Evolutionary conservation across 2,888 invertebrate genomes (phyloP), one percentile per base, ranked within the genome.

Genomic region (Glyphotaelius pellucidus): DNA sequence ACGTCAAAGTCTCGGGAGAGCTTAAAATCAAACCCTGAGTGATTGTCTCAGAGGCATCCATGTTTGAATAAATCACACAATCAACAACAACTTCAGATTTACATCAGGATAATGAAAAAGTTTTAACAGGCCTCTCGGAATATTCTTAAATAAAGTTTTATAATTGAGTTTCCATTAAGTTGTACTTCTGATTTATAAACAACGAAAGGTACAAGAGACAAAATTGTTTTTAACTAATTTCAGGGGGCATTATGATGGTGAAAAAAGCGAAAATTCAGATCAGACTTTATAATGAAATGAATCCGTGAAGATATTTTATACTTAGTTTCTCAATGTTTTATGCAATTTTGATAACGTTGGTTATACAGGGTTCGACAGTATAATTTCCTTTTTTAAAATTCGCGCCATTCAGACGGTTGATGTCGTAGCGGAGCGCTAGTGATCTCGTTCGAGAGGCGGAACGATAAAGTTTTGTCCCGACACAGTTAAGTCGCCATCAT

Each of bases 101-200:
- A 92, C 93, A 92, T 92, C 81, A 42, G 84, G 92, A 93, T 92
- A 93, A 92, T 92, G 93, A 92, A 92, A 93, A 93, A 93, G 93
- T 93, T 93, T 91, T 80, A 80, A 90, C 91, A 86, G 91, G 88
- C 89, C 88, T 38, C 80, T 81, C 47, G 90, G 88, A 89, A 89
- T 85, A 31, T 89, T 84, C 89, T 91, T 91, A 35, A 84, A 89
- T 89, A 47, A 89, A 91, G n/a, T 91, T 91, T 88, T 89, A 87
- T 91, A 91, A 90, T 91, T 91, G 91, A 88, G 87, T 88, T 91
- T 89, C 32, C 88, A 79, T 87, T 32, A 31, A 52, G 87, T 19
- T 87, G 31, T 87, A 32, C 30, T 47, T 15, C 52, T 31, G 87
- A n/a, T 87, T 52, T 87, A 52, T 47, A 31, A 87, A 87, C 47